Evolutionary conservation across 2,797 vertebrate genomes (phyloP).

Genomic region (Ateles fusciceps): DNA sequence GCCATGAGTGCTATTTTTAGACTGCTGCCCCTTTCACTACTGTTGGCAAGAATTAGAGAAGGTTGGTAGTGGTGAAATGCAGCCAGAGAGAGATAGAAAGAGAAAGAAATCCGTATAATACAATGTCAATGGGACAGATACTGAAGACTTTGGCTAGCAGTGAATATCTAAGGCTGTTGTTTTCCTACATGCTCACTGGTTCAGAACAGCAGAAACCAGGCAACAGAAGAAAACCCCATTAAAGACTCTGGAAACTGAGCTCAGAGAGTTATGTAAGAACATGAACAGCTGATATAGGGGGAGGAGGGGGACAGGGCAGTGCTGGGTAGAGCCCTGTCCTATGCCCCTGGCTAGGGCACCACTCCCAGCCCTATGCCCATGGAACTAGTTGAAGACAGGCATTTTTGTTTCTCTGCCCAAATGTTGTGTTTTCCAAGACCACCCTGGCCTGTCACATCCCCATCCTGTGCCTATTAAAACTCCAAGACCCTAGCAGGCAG

Average conservation of each 20-base stretch:
- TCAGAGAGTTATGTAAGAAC: neutral
- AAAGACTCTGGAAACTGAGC: neutral
- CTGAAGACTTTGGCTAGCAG: neutral
- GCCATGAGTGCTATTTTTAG: neutral
- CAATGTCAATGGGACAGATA: neutral
- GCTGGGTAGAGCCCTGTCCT: neutral
- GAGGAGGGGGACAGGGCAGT: neutral
- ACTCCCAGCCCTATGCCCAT: neutral
- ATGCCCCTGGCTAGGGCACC: neutral
- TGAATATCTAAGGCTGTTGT: neutral
- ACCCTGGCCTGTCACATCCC: neutral
- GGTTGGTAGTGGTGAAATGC: neutral
- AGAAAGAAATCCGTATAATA: neutral
- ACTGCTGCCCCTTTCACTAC: neutral
- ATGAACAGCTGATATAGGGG: neutral
- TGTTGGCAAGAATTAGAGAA: conserved; percentile 29
- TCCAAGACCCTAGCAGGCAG: neutral
- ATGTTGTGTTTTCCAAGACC: neutral
- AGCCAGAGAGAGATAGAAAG: neutral
- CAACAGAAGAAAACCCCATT: neutral
- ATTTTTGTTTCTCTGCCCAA: neutral
- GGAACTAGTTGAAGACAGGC: neutral
- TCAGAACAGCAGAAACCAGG: neutral
- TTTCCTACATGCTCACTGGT: neutral
- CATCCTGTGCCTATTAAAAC: neutral